Base-by-base conservation (phyloP, 2,888 invertebrate genomes). In the Argyra leucocephala region DNA sequence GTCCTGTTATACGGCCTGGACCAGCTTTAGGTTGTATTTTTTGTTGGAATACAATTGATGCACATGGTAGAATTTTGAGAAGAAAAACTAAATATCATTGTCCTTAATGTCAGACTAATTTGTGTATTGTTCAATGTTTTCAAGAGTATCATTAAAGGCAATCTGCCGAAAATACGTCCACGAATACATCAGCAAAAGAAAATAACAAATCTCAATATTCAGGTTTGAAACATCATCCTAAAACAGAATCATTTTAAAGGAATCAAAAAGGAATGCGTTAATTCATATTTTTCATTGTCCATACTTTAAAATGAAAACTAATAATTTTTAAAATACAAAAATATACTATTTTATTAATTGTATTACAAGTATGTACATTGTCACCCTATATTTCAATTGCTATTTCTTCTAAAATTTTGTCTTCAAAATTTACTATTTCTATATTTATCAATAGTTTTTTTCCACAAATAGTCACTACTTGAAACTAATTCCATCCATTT, bases 21-120 rank as follows among this genome's bases (percentile, higher is more conserved):
- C 91, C 93, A 6, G 91, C 92, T 3, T 81, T 93, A 68, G 90
- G 91, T 71, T 93, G 93, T 80, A 92, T 92, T 80, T 92, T 88
- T 77, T 93, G 93, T 80, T 93, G 93, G 93, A 93, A 93, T 77
- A 91, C 92, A 0, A 89, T 91, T 61, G 92, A 93, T 76, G 86
- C 85, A 61, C 88, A 89, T 79, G 91, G 91, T 57, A 82, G 92
- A 69, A 91, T 91, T 73, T 81, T 92, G 63, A 84, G 93, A 61
- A 84, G 92, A 67, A 93, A 93, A 81, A 93, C 93, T 1, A 92
- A 93, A 78, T 93, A 91, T 78, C 91, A 92, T 75, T 93, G 93
- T 80, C 92, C 92, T 0, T 92, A 93, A 77, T 93, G 93, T 78
- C 89, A 90, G 79, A 90, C 90, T 68, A 93, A 93, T 79, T 83